Percentiles rank a stretch among this genome's conserved stretches.
Evolutionary conservation across 2,113 vertebrate species (phyloP).

Genomic region (Oryctolagus cuniculus): DNA sequence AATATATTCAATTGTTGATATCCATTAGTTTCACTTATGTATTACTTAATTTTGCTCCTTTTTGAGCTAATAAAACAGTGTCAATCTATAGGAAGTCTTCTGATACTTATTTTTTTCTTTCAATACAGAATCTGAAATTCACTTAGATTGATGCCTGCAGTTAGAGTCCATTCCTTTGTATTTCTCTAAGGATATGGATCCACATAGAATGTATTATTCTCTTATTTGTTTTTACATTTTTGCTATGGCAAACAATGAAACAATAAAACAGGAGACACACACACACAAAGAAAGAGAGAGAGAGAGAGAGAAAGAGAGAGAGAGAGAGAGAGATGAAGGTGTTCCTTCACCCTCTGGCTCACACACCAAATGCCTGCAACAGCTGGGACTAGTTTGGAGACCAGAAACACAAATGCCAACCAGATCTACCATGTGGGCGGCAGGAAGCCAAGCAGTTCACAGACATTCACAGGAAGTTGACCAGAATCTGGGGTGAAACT

Average conservation of each 20-base stretch:
- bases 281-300: too few relatives aligned
- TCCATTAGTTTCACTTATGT: not conserved
- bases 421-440: too few relatives aligned
- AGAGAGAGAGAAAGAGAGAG: too few relatives aligned
- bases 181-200: not conserved
- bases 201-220: not conserved
- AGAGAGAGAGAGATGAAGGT: too few relatives aligned
- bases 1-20: not conserved
- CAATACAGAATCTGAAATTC: not conserved
- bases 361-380: too few relatives aligned
- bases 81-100: not conserved
- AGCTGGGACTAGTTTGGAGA: too few relatives aligned
- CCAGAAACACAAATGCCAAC: too few relatives aligned
- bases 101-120: not conserved
- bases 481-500: too few relatives aligned
- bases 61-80: slow-evolving; percentile 28
- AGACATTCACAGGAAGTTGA: too few relatives aligned
- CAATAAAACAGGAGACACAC: not conserved
- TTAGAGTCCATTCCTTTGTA: not conserved
- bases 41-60: not conserved
- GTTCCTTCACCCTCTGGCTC: too few relatives aligned
- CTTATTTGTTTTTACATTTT: not conserved
- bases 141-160: not conserved
- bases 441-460: too few relatives aligned
- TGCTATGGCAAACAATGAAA: not conserved